Percentiles rank a stretch among this genome's conserved stretches.
These are phyloP conservation scores for Diorhabda elongata DNA, from an alignment of 1,140 invertebrate genomes.

Conservation along the genomic window DNA sequence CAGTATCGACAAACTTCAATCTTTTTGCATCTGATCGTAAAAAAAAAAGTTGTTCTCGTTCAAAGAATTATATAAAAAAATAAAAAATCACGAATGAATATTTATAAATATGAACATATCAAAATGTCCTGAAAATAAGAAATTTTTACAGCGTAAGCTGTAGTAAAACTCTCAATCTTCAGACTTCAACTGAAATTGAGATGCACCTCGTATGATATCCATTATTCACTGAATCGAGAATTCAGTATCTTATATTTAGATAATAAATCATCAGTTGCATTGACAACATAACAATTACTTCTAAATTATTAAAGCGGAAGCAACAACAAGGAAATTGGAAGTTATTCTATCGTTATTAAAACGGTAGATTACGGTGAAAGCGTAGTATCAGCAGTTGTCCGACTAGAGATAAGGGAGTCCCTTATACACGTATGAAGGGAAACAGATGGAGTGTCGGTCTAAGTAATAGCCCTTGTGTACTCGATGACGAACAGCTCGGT, in stretches of 20 bases:
- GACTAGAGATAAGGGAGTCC: conserved; percentile 17
- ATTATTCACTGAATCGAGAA: too few relatives aligned
- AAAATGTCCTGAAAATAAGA: too few relatives aligned
- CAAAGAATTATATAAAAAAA: too few relatives aligned
- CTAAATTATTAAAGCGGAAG: background rate
- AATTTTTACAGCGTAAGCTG: too few relatives aligned
- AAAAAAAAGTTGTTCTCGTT: too few relatives aligned
- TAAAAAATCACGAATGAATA: too few relatives aligned
- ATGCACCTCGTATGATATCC: too few relatives aligned
- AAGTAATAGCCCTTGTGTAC: conserved; percentile 25
- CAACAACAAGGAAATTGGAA: background rate
- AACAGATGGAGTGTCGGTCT: conserved; percentile 32
- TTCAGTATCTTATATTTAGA: background rate
- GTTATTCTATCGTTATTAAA: background rate
- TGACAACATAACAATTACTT: background rate
- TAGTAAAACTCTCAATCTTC: too few relatives aligned
- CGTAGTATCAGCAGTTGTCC: background rate
- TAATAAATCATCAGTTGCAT: background rate
- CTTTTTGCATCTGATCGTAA: too few relatives aligned
- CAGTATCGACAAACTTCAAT: too few relatives aligned
- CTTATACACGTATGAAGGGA: conserved; percentile 24
- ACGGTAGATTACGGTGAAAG: background rate
- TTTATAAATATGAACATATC: too few relatives aligned
- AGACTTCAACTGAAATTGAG: too few relatives aligned
- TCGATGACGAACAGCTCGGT: conserved; percentile 27